Evolutionary conservation across 2,797 vertebrate genomes (phyloP).

Genomic region (Tragopan temminckii): DNA sequence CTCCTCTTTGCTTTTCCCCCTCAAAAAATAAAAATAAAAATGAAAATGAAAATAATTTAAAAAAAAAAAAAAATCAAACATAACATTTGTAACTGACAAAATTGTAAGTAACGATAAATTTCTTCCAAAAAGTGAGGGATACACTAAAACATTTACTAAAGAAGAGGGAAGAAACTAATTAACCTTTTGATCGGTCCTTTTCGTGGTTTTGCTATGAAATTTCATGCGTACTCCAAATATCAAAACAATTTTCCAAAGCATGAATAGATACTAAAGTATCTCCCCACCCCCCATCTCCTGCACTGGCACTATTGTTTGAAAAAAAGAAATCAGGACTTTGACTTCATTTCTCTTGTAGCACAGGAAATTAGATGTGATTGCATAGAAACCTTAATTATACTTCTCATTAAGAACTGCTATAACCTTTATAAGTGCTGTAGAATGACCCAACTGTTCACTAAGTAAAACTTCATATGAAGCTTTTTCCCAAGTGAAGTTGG

Average conservation of each 20-base stretch:
- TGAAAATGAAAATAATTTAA: too few species aligned
- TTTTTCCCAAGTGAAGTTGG: background rate
- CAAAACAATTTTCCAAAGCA: background rate
- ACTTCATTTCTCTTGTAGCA: background rate
- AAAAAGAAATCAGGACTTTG: background rate
- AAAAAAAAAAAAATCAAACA: background rate
- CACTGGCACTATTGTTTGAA: fast-evolving
- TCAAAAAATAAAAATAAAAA: background rate
- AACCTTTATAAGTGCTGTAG: background rate
- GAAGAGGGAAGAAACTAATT: background rate
- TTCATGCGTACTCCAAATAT: background rate
- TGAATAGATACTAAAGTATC: background rate
- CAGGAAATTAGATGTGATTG: background rate
- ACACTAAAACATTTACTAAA: background rate
- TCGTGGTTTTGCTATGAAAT: background rate
- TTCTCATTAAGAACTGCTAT: background rate
- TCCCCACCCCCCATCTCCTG: fast-evolving
- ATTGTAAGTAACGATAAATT: background rate
- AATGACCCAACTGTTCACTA: background rate
- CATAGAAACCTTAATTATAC: background rate
- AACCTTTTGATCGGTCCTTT: background rate
- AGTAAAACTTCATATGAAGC: background rate
- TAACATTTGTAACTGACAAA: background rate
- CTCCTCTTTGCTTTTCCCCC: background rate
- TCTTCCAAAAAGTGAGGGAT: background rate